Evolutionary conservation across 2,888 invertebrate species (phyloP).

Genomic region (Yponomeuta malinellus): DNA sequence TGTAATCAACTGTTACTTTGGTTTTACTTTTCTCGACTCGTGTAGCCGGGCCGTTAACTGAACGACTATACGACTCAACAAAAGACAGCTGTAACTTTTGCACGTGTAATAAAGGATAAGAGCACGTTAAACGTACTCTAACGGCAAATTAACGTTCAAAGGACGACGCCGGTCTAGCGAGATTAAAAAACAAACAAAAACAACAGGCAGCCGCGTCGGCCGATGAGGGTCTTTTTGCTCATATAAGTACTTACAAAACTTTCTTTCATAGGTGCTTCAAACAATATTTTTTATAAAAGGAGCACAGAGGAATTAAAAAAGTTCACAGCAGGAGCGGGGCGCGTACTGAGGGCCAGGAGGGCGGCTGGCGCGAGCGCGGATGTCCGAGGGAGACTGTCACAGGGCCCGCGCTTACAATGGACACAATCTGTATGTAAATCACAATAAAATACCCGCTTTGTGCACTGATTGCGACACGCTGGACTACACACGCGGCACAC

Average conservation of each 20-base stretch:
- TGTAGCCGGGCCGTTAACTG: not conserved
- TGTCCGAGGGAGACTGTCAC: slow-evolving; percentile 65
- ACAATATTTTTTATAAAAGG: slow-evolving; percentile 7
- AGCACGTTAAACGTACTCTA: not conserved
- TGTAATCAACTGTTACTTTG: slow-evolving; percentile 25
- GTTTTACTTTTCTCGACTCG: not conserved
- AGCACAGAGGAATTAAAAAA: not conserved
- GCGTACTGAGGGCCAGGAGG: slow-evolving; percentile 27
- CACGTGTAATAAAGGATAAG: not conserved
- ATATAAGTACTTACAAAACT: slow-evolving; percentile 10
- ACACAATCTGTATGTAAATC: slow-evolving; percentile 67
- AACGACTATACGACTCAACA: not conserved
- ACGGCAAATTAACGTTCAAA: slow-evolving; percentile 3
- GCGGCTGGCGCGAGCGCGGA: slow-evolving; percentile 26
- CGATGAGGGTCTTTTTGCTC: slow-evolving; percentile 1
- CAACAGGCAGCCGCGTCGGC: not conserved
- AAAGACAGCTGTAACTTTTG: not conserved
- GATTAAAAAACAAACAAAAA: not conserved
- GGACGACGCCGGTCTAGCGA: not conserved
- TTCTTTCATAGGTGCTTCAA: slow-evolving; percentile 4
- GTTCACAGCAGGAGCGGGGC: slow-evolving; percentile 30
- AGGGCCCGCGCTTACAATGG: slow-evolving; percentile 60
- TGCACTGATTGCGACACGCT: slow-evolving; percentile 68
- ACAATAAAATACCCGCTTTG: slow-evolving; percentile 72
- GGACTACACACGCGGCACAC: slow-evolving; percentile 56